Base-by-base conservation (phyloP, 2,113 vertebrate genomes). In the Condylura cristata region DNA sequence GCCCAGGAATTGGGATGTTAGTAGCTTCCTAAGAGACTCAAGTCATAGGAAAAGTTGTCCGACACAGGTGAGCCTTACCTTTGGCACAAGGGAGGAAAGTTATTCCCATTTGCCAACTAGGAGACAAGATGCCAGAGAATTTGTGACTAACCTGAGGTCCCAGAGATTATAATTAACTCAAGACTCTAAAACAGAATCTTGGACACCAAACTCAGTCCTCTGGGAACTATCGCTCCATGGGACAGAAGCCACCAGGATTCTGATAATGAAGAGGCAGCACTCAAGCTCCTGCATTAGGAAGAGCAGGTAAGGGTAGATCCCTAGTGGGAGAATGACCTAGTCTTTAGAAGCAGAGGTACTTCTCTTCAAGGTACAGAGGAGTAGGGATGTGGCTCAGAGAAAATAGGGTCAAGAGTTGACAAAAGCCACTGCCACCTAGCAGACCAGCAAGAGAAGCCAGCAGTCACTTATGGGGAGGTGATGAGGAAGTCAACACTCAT, bases 1-100 rank as follows among this genome's bases (percentile, higher is more conserved):
- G 13, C 56, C 71, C 58, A 24, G 76, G 65, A 94, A 66, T 16
- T 70, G 60, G 13, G 34, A 48, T 72, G 39, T 37, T 89, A 61
- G 94, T 94, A 83, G 13, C 65, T 94, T 58, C 37, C 56, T 14
- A 17, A 28, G 56, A 93, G 60, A 79, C 61, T 91, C 76, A 56
- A 91, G 39, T 17, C 70, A 28, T 76, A 89, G 75, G 16, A 60
- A 93, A 94, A 80, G 39, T 65, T 85, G 32, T 90, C 63, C 72
- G 65, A 61, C 51, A 66, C 44, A 26, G 53, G 46, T 51, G 61
- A 85, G 56, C 53, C 72, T 90, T 4, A 14, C 10, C 53, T 44
- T 18, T 56, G 18, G 8, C 14, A 26, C 28, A 37, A 58, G 17
- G 44, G 89, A 76, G 53, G 32, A 53, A 22, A 32, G 48, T 53